Base-by-base conservation (phyloP, 2,797 vertebrate species). In the Coracias cyanogaster region DNA sequence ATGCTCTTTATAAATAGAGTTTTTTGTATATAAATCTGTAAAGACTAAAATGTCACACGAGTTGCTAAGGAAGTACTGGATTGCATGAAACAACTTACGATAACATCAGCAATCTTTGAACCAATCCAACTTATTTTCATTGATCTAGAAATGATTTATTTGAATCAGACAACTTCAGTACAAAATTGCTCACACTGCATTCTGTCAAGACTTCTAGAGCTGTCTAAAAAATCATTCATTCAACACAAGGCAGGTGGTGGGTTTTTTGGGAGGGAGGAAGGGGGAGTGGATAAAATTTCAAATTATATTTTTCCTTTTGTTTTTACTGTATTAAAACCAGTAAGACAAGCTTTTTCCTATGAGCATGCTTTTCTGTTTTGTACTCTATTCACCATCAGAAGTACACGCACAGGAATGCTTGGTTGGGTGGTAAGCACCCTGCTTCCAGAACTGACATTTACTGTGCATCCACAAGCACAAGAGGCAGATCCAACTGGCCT, bases 1-100 rank as follows among this genome's bases (percentile, higher is more conserved):
- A 93, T 79, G 51, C 14, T 92, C 17, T 90, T 82, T 37, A 80
- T 54, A 94, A 94, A 92, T 54, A 55, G 48, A 72, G 13, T 33
- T 43, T 86, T 80, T 73, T 92, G 19, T 73, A 46, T 61, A 90
- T 76, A 78, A 58, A 89, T 54, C 54, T 70, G 67, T 60, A 33
- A 74, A 74, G 39, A 91, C 54, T 90, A 81, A 88, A 62, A 41
- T 5, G 20, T 69, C 60, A 72, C 9, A 62, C 0, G 2, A 18
- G 33, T 45, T 85, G 55, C 81, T 89, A 89, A 51, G 33, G 62
- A 78, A 87, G 52, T 71, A 69, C 48, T 45, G 48, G 48, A 79
- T 90, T 69, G 76, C 45, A 41, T 28, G 22, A 92, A 89, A 82
- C 39, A 14, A 81, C 19, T 73, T 78, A 33, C 0, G 1, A 43